These are phyloP conservation scores for Pyrocephalus nanus DNA, from an alignment of 2,797 vertebrate species.

Conservation along the genomic window DNA sequence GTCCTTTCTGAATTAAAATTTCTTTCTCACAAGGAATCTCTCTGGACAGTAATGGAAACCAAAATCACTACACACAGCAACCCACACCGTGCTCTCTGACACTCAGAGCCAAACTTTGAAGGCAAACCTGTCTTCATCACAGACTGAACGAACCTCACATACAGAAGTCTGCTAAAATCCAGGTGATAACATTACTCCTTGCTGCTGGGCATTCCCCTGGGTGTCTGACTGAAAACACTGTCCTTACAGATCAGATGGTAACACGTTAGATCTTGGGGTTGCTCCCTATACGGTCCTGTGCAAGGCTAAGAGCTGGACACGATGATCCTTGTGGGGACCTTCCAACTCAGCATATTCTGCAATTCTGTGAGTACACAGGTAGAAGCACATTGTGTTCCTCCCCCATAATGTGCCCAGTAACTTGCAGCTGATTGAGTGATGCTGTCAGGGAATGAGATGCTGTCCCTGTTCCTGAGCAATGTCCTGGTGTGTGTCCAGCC, in stretches of 20 bases:
- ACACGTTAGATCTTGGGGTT: neutral
- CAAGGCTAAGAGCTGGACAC: neutral
- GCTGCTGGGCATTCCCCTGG: neutral
- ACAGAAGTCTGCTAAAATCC: neutral
- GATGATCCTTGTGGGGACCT: neutral
- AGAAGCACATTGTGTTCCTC: fast-evolving
- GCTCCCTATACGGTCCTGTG: neutral
- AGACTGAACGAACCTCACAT: neutral
- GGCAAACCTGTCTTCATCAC: neutral
- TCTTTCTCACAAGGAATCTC: neutral
- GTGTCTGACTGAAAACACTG: neutral
- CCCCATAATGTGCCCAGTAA: neutral
- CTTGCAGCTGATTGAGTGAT: fast-evolving
- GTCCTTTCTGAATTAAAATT: neutral
- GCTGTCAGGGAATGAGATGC: neutral
- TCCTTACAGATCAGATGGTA: neutral
- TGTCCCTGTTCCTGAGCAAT: neutral
- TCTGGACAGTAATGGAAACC: neutral
- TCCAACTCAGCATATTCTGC: neutral
- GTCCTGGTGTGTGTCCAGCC: neutral
- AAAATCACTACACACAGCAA: neutral
- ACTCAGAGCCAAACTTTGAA: neutral
- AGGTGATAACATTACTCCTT: neutral
- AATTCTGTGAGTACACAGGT: fast-evolving
- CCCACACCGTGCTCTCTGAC: neutral